Conservation (phyloP, 2,888 invertebrate genomes). For the Steinernema hermaphroditum region DNA sequence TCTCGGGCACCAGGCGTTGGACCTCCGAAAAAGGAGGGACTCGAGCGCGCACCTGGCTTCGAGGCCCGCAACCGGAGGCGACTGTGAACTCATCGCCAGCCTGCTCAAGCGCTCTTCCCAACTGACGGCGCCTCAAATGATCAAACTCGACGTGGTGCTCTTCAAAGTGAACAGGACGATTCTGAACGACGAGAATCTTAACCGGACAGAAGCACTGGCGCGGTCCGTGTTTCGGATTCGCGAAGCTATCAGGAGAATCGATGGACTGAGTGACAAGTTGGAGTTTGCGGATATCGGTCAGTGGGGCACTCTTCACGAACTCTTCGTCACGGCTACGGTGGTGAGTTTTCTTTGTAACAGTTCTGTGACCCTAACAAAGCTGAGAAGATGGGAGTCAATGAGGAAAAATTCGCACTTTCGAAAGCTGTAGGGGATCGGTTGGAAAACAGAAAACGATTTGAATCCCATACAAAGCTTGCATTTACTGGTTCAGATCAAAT, state of each 20-base stretch:
- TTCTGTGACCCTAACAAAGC: too few relatives aligned
- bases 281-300: conserved; percentile 10
- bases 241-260: conserved; percentile 2
- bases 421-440: too few relatives aligned
- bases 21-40: not conserved
- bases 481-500: conserved; percentile 24
- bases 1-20: not conserved
- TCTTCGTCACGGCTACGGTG: not conserved
- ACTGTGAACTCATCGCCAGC: conserved; percentile 5
- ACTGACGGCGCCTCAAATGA: conserved; percentile 5
- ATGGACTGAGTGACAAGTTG: not conserved
- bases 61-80: not conserved
- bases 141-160: conserved; percentile 13
- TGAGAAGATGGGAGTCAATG: too few relatives aligned
- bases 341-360: not conserved
- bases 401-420: too few relatives aligned
- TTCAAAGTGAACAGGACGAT: conserved; percentile 22
- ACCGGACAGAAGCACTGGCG: conserved; percentile 7
- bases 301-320: conserved; percentile 18
- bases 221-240: not conserved
- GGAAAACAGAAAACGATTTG: too few relatives aligned
- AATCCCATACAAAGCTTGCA: too few relatives aligned
- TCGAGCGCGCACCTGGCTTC: not conserved
- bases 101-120: not conserved
- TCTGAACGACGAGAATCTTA: not conserved